Conservation (phyloP, 2,888 invertebrate species). For the Mesopsocus fuscifrons region DNA sequence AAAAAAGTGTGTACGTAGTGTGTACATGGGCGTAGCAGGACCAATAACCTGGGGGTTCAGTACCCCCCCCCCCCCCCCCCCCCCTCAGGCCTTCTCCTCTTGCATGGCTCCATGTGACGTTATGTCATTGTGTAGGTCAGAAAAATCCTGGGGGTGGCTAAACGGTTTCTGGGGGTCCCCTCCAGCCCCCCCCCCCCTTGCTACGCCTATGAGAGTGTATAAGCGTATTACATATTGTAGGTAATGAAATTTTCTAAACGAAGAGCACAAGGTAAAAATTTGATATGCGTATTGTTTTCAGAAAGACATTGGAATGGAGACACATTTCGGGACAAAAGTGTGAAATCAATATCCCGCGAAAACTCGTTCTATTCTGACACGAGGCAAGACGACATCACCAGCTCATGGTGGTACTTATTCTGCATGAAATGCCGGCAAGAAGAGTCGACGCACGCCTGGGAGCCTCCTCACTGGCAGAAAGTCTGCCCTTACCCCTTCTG, state of each 20-base stretch:
- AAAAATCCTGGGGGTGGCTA: too few relatives aligned
- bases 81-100: too few relatives aligned
- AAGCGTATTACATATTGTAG: too few relatives aligned
- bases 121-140: not conserved
- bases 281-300: constrained; percentile 7
- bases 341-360: not conserved
- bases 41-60: too few relatives aligned
- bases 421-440: constrained; percentile 60
- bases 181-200: too few relatives aligned
- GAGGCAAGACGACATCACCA: constrained; percentile 20
- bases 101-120: constrained; percentile 2
- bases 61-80: too few relatives aligned
- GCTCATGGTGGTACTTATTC: constrained; percentile 69
- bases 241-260: too few relatives aligned
- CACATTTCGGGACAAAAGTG: not conserved
- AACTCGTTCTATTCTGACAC: constrained; percentile 3
- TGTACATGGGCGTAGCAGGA: too few relatives aligned
- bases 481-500: constrained; percentile 71
- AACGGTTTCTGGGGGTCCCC: too few relatives aligned
- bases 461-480: constrained; percentile 60
- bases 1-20: too few relatives aligned
- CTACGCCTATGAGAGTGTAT: too few relatives aligned
- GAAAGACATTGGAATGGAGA: constrained; percentile 9
- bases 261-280: too few relatives aligned
- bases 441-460: constrained; percentile 52